These are phyloP conservation scores for Misgurnus mizolepis DNA, from an alignment of 2,113 vertebrate species.

Conservation along the genomic window DNA sequence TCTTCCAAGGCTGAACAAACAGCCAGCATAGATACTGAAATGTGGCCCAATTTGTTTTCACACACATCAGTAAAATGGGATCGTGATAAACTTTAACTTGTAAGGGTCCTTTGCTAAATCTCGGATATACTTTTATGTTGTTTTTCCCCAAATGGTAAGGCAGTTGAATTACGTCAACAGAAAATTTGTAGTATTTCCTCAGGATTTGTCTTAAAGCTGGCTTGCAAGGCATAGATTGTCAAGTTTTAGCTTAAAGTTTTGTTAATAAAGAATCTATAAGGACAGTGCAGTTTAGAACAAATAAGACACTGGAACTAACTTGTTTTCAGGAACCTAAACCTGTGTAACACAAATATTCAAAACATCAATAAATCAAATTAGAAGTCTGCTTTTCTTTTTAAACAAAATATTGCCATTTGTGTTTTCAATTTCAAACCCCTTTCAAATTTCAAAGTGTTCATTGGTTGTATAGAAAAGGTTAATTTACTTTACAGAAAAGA, in stretches of 20 bases:
- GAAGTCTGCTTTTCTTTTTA: neutral
- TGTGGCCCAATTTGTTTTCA: neutral
- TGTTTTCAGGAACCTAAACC: neutral
- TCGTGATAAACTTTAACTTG: neutral
- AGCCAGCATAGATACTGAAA: constrained; percentile 21
- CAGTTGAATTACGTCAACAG: neutral
- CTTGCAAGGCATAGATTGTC: constrained; percentile 34
- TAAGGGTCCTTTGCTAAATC: neutral
- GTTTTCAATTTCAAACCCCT: too few species aligned
- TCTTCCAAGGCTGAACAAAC: constrained; percentile 13
- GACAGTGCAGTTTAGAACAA: constrained; percentile 12
- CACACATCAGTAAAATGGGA: neutral
- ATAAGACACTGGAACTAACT: neutral
- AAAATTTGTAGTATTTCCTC: neutral
- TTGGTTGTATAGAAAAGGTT: too few species aligned
- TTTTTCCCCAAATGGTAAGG: neutral
- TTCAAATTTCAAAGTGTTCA: too few species aligned
- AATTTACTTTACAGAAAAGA: too few species aligned
- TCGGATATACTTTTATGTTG: neutral
- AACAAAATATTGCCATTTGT: neutral
- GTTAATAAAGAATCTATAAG: constrained; percentile 3
- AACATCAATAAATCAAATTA: neutral
- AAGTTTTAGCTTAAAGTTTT: neutral
- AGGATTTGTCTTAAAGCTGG: constrained; percentile 24
- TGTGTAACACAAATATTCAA: neutral